phyloP scores from a whole-genome alignment of 2,888 invertebrate genomes.

The Eudemis profundana region DNA sequence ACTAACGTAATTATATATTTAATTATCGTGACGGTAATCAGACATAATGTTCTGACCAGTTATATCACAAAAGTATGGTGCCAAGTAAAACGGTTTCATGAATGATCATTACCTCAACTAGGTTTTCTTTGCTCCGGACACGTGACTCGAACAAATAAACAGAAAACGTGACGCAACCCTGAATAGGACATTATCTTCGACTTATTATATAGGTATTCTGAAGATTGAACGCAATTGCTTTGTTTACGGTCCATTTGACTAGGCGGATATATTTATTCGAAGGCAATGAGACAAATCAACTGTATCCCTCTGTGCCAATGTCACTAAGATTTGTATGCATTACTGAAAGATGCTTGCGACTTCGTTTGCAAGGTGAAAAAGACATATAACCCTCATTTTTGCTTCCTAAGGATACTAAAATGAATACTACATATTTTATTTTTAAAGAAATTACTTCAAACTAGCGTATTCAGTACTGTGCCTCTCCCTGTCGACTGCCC shows the following conservation, averaged over 20 bases:
- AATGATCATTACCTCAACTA: constrained; percentile 24
- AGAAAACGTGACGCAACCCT: constrained; percentile 22
- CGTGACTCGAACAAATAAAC: constrained; percentile 30
- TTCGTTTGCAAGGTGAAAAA: too few species aligned
- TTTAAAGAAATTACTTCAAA: too few species aligned
- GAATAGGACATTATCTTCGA: background rate
- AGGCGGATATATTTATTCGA: background rate
- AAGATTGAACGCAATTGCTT: constrained; percentile 20
- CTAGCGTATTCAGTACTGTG: too few species aligned
- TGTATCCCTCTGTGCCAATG: background rate
- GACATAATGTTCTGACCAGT: constrained; percentile 21
- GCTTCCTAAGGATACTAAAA: too few species aligned
- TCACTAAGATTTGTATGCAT: background rate
- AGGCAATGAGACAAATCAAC: background rate
- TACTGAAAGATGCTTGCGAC: too few species aligned
- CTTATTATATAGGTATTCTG: background rate
- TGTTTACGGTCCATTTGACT: background rate
- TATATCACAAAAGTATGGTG: constrained; percentile 14
- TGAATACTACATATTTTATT: too few species aligned
- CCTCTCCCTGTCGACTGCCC: too few species aligned
- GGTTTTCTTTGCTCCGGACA: constrained; percentile 21
- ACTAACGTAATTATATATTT: constrained; percentile 12
- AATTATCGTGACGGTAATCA: constrained; percentile 11
- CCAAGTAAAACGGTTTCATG: constrained; percentile 22
- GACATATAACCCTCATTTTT: too few species aligned